Base-by-base conservation (phyloP, 2,888 invertebrate species). In the Bombylius major region DNA sequence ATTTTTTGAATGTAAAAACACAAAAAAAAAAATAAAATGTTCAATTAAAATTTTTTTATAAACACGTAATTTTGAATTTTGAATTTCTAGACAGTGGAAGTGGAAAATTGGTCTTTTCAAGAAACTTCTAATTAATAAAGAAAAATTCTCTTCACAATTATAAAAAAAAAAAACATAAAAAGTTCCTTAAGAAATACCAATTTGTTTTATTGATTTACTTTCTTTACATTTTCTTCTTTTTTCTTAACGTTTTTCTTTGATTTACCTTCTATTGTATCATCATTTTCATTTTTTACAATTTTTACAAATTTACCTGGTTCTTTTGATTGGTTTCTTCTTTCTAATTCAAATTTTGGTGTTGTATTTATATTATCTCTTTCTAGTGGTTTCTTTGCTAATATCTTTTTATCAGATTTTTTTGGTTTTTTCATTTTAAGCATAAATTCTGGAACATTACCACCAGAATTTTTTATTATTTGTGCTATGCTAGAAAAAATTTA, bases 381-480 rank as follows among this genome's bases (percentile, higher is more conserved):
- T 1, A 85, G 83, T 0, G 86, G 85, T 58, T 76, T 78, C 55
- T 73, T 79, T 60, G 78, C 76, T 12, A 84, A 70, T 60, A 77
- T 75, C 65, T 79, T 81, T 50, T 78, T 71, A 58, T 80, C 80
- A 53, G 80, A 81, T 62, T 83, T 82, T 54, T 79, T 78, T 53
- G 81, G 78, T 64, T 83, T 85, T 64, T 84, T 85, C 70, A 91
- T 75, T 56, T 79, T 77, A 61, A 96, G 74, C 86, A 95, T 90
- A 75, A 91, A 98, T 31, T 89, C 86, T 0, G 97, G 96, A 0
- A 98, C 91, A 12, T 84, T 81, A 69, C 95, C 94, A 1, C 97
- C 97, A 0, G 97, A 93, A 66, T 89, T 87, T 66, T 84, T 83
- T 75, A 98, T 84, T 47, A 97, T 84, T 55, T 89, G 84, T 0